Conservation (phyloP, 2,113 vertebrate species). For the Anoplopoma fimbria region DNA sequence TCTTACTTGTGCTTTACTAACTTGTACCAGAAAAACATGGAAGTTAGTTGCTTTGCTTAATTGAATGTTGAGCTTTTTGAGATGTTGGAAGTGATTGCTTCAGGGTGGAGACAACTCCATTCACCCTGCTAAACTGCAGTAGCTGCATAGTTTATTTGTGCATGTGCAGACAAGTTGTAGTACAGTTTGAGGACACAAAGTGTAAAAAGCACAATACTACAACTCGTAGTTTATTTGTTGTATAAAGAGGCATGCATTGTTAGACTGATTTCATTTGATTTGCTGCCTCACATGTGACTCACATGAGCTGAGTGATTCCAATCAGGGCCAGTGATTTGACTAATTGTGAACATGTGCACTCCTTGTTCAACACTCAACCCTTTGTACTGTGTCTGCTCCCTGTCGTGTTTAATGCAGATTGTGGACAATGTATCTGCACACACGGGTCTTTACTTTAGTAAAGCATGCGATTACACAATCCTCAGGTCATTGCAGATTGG, state of each 20-base stretch:
- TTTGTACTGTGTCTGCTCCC: conserved; percentile 39
- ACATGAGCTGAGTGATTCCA: conserved; percentile 59
- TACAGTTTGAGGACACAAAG: background rate
- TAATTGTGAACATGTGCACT: conserved; percentile 50
- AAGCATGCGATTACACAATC: conserved; percentile 17
- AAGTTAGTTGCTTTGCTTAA: background rate
- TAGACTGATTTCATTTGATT: background rate
- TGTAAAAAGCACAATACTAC: no score
- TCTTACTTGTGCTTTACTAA: background rate
- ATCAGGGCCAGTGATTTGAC: conserved; percentile 37
- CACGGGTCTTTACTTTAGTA: background rate
- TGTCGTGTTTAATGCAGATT: background rate
- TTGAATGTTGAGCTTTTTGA: background rate
- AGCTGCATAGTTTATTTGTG: no score
- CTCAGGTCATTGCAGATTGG: background rate
- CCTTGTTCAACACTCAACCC: conserved; percentile 26
- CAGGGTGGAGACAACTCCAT: background rate
- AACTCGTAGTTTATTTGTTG: no score
- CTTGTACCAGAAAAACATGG: background rate
- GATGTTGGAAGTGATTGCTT: background rate
- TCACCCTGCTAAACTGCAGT: background rate
- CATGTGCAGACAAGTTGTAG: background rate
- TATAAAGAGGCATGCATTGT: no score
- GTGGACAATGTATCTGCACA: background rate
- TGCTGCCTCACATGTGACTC: conserved; percentile 49